Conservation (phyloP, 2,888 invertebrate species). For the Cactoblastis cactorum region DNA sequence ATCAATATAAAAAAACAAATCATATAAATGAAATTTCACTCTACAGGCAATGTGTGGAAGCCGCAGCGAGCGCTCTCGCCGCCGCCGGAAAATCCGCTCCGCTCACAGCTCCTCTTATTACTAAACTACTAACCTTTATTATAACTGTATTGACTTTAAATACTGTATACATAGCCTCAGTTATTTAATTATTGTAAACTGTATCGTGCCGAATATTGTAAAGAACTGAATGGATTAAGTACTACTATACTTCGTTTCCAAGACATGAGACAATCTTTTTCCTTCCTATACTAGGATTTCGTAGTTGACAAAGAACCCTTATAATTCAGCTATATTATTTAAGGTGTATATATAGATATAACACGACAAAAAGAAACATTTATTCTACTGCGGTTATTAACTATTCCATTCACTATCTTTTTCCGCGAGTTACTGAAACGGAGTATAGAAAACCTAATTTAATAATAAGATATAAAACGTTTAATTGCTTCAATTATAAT, state of each 20-base stretch:
- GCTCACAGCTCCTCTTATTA: constrained; percentile 37
- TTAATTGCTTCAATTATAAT: too few species aligned
- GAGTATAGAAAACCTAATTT: too few species aligned
- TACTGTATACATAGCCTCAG: neutral
- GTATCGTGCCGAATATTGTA: constrained; percentile 10
- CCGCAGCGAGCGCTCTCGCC: constrained; percentile 87
- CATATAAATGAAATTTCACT: neutral
- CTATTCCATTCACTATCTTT: too few species aligned
- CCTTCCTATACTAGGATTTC: too few species aligned
- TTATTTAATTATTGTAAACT: neutral
- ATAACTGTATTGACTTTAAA: neutral
- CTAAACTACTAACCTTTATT: constrained; percentile 11
- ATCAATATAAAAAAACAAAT: too few species aligned
- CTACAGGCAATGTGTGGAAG: constrained; percentile 85
- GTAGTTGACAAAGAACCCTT: too few species aligned
- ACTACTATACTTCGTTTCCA: neutral
- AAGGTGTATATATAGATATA: too few species aligned
- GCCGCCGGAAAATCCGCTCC: constrained; percentile 71
- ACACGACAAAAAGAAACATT: too few species aligned
- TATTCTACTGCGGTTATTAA: too few species aligned
- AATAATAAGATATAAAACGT: too few species aligned
- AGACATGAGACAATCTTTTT: neutral
- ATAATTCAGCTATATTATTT: too few species aligned
- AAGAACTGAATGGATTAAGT: constrained; percentile 1
- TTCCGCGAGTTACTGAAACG: too few species aligned